A percentile compares a stretch with the other conserved stretches of the same genome.
phyloP scores from a whole-genome alignment of 2,113 vertebrate species.

The Gopherus flavomarginatus region DNA sequence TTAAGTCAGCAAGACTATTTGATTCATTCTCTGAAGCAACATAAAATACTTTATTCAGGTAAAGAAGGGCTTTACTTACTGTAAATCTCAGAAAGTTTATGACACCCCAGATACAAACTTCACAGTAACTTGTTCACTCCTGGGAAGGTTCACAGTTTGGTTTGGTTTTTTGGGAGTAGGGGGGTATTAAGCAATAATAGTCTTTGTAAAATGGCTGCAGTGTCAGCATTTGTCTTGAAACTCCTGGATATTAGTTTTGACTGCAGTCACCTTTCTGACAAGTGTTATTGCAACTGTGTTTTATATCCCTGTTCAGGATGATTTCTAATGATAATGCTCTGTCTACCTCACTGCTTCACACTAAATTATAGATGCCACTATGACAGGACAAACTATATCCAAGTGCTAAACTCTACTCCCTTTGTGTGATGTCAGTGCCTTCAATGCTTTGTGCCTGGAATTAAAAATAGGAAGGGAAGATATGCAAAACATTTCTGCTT shows the following conservation, averaged over 20 bases:
- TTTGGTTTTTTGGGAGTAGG: slow-evolving; percentile 57
- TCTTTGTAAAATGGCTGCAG: slow-evolving; percentile 80
- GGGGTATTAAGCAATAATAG: slow-evolving; percentile 77
- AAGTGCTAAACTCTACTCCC: slow-evolving; percentile 72
- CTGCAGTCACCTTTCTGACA: slow-evolving; percentile 87
- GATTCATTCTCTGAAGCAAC: slow-evolving; percentile 63
- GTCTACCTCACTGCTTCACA: slow-evolving; percentile 84
- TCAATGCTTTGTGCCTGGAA: slow-evolving; percentile 74
- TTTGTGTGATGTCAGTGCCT: slow-evolving; percentile 80
- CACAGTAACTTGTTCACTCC: slow-evolving; percentile 71
- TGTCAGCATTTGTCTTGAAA: slow-evolving; percentile 87
- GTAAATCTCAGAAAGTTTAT: slow-evolving; percentile 78
- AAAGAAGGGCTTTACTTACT: slow-evolving; percentile 49
- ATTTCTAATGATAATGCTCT: slow-evolving; percentile 87
- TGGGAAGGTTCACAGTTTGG: slow-evolving; percentile 70
- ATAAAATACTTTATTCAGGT: slow-evolving; percentile 65
- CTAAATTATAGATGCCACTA: slow-evolving; percentile 85
- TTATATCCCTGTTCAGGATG: slow-evolving; percentile 87
- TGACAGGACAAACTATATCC: slow-evolving; percentile 82
- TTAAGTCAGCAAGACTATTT: slow-evolving; percentile 65
- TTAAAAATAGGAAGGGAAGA: slow-evolving; percentile 76
- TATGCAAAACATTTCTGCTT: slow-evolving; percentile 86
- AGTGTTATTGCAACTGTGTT: slow-evolving; percentile 86
- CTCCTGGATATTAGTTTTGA: slow-evolving; percentile 88
- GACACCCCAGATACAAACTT: slow-evolving; percentile 67